Evolutionary conservation across 2,888 invertebrate species (phyloP).

Genomic region (Drosophila helvetica): DNA sequence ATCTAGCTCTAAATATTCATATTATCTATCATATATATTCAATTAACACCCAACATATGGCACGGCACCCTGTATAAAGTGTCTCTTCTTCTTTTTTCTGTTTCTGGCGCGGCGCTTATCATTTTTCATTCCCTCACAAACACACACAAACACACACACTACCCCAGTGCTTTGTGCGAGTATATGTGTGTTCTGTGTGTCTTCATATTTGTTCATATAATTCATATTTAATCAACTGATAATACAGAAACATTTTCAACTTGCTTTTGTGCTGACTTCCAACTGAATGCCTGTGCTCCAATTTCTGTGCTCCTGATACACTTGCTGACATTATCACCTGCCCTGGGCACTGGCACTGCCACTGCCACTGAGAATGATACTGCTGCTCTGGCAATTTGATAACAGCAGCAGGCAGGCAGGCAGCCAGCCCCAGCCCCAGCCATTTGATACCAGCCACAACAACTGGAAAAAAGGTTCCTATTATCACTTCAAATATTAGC

Average conservation of each 20-base stretch:
- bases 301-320: slow-evolving; percentile 75
- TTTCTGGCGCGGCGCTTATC: slow-evolving; percentile 50
- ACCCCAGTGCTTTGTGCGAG: slow-evolving; percentile 1
- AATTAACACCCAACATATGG: not conserved
- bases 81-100: too few species aligned
- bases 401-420: slow-evolving; percentile 13
- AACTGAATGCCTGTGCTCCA: slow-evolving; percentile 47
- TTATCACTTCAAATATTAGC: slow-evolving; percentile 53
- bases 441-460: slow-evolving; percentile 48
- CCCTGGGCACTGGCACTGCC: slow-evolving; percentile 19
- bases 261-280: slow-evolving; percentile 42
- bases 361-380: slow-evolving; percentile 4
- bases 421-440: slow-evolving; percentile 7
- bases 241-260: slow-evolving; percentile 50
- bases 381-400: slow-evolving; percentile 32
- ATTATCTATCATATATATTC: not conserved
- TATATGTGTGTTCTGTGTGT: slow-evolving; percentile 8
- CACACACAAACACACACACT: slow-evolving; percentile 9
- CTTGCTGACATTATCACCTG: slow-evolving; percentile 71
- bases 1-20: not conserved
- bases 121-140: slow-evolving; percentile 54
- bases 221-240: slow-evolving; percentile 80
- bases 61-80: slow-evolving; percentile 68
- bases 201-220: slow-evolving; percentile 63
- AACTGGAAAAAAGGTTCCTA: slow-evolving; percentile 12